Percentiles rank a stretch among this genome's conserved stretches.
Evolutionary conservation across 2,797 vertebrate genomes (phyloP).

Genomic region (Darevskia mixta): DNA sequence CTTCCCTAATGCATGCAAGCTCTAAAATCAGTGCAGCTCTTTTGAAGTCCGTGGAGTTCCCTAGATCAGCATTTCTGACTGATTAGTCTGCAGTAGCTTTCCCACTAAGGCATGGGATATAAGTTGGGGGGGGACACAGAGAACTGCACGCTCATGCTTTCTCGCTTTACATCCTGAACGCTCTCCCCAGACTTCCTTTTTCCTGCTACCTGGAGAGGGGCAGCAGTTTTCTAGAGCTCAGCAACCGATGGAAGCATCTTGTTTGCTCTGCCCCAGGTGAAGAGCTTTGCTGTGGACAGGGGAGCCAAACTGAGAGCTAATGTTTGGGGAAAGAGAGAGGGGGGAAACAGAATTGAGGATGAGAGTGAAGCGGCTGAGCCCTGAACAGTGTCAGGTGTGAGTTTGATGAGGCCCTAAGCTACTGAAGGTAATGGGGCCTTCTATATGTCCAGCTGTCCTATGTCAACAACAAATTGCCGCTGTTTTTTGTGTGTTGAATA

Average conservation of each 20-base stretch:
- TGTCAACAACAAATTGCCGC: no score
- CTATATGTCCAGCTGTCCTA: no score
- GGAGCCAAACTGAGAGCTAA: no score
- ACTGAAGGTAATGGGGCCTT: no score
- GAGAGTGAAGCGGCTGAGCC: no score
- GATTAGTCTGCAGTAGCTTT: slow-evolving; percentile 9
- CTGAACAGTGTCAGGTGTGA: no score
- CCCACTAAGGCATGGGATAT: neutral
- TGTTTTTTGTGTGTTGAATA: no score
- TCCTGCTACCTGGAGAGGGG: neutral
- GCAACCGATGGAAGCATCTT: neutral
- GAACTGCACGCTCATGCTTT: neutral
- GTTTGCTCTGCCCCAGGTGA: neutral
- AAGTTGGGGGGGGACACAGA: neutral
- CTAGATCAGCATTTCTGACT: slow-evolving; percentile 3
- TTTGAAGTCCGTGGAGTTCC: neutral
- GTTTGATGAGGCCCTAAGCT: no score
- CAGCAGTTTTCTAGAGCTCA: neutral
- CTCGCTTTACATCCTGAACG: neutral
- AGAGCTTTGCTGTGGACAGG: neutral
- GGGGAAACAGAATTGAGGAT: no score
- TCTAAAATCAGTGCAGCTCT: neutral
- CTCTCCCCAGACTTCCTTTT: no score
- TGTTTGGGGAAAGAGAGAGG: no score
- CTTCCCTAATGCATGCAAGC: neutral